These are phyloP conservation scores for Torymus auratus DNA, from an alignment of 2,888 invertebrate genomes.

Conservation along the genomic window DNA sequence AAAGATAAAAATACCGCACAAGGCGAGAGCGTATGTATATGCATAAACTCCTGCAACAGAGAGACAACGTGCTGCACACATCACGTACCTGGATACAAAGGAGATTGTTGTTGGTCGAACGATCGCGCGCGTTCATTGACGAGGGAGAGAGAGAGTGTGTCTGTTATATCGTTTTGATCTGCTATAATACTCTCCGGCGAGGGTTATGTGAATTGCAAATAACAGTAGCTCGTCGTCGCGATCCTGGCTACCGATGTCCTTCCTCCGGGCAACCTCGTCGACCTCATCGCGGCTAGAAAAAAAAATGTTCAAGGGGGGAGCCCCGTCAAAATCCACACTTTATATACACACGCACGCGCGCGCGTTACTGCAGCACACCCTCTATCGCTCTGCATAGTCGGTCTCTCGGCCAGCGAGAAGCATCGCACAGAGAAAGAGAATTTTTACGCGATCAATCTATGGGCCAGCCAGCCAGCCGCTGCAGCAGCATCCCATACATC, in stretches of 20 bases:
- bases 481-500: conserved; percentile 34
- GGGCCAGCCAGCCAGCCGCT: not conserved
- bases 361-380: not conserved
- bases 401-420: conserved; percentile 21
- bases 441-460: conserved; percentile 33
- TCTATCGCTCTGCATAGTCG: not conserved
- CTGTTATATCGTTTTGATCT: conserved; percentile 23
- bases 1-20: not conserved
- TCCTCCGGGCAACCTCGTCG: conserved; percentile 4
- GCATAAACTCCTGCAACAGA: too few species aligned
- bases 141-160: too few species aligned
- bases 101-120: conserved; percentile 28
- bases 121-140: not conserved
- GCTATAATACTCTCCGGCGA: not conserved
- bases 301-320: too few species aligned
- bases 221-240: not conserved
- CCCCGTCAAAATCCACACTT: not conserved
- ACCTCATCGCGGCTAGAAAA: conserved; percentile 18
- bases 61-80: conserved; percentile 10
- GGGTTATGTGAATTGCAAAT: conserved; percentile 47
- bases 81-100: conserved; percentile 1
- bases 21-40: not conserved
- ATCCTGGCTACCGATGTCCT: not conserved
- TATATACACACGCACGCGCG: not conserved
- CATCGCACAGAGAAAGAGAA: too few species aligned